Base-by-base conservation (phyloP, 1,140 invertebrate genomes). In the Drosophila subpulchrella region DNA sequence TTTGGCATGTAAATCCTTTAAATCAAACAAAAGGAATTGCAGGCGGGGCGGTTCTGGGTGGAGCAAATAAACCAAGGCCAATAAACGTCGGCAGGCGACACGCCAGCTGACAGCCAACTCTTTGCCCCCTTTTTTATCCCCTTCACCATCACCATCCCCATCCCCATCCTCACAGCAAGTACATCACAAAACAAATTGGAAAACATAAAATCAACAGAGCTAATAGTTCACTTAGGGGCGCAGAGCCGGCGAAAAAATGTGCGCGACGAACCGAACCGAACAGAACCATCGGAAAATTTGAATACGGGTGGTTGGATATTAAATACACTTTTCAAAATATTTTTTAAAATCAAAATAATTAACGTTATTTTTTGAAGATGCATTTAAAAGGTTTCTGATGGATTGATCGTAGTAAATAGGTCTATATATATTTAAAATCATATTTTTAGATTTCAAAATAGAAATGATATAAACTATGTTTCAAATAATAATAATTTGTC, bases 161-260 rank as follows among this genome's bases (percentile, higher is more conserved):
- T n/a, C 3, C 56, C 47, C 42, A 30, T 8, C 38, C 55, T 8
- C 36, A 50, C 41, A 34, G 17, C 65, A 55, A 78, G 65, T 62
- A 83, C 79, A 71, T 58, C 65, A 50, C 56, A 76, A 66, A 67
- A 84, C 76, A 88, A 88, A 88, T 89, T 88, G 83, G 63, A 89
- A 88, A 83, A 89, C 84, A 88, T 88, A 88, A 88, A 89, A 88
- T 83, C 84, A 88, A 88, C 83, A 89, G 59, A 88, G 84, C 83
- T 88, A 88, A 88, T 88, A 88, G 83, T 88, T 88, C 84, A 89
- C 84, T 88, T 89, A 79, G 76, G 72, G 84, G 59, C 65, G 75
- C 81, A 78, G 66, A 63, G 46, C 55, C 55, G 32, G 13, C 48
- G 48, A 60, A 46, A 58, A 73, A 73, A 51, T 39, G 65, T 71